Evolutionary conservation across 2,888 invertebrate genomes (phyloP), one percentile per base, ranked within the genome.

Genomic region (Cantharis rufa): DNA sequence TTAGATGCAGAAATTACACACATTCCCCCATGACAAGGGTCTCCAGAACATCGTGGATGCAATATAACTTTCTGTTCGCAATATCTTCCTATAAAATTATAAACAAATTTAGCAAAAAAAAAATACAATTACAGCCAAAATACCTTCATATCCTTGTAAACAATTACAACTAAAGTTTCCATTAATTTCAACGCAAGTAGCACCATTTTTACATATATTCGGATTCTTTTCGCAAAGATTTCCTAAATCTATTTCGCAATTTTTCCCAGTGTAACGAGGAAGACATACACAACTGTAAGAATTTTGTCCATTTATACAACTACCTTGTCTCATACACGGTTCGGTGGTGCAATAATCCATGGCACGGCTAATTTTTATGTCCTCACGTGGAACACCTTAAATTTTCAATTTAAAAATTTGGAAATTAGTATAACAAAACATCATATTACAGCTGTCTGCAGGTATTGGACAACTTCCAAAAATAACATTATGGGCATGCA

Each of bases 281-380:
- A 93, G 91, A 89, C 97, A 97, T 86, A 92, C 92, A 88, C 97
- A 97, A 85, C 94, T 94, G 88, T 96, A 96, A 87, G 90, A 91
- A 85, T 96, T 95, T 80, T 91, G 90, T 83, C 92, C 91, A 63
- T 94, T 94, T 81, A 94, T 92, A 88, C 95, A 96, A 69, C 91
- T 92, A 74, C 96, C 96, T 87, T 94, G 95, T 84, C 93, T 91
- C 93, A 95, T 92, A 89, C 95, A 95, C 24, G 95, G 95, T 87
- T 95, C 94, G 86, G 93, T 92, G 84, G 92, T 89, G 87, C 96
- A 96, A 87, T 92, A 92, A 88, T 95, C 94, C 64, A 78, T 69
- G 82, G 91, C 90, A 18, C 90, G 91, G 15, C 89, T 89, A 62
- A 90, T 89, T 63, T 91, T 88, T 18, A 92, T 83, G 21, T 91